Conservation (phyloP, 2,797 vertebrate species). For the Chromis chromis region DNA sequence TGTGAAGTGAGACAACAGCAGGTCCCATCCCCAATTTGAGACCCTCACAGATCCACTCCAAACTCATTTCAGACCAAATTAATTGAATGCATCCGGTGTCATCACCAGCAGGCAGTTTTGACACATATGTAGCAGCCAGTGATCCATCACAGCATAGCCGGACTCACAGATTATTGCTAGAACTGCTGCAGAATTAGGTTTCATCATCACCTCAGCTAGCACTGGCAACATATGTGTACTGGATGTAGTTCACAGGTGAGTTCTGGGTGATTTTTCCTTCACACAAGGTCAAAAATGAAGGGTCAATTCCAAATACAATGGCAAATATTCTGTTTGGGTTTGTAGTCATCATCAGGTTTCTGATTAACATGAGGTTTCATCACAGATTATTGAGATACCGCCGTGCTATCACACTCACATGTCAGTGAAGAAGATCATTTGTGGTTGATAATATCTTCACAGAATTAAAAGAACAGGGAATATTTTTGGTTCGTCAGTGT, state of each 20-base stretch:
- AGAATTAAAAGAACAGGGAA: too few relatives aligned
- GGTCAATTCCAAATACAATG: background rate
- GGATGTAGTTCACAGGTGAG: background rate
- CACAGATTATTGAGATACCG: too few relatives aligned
- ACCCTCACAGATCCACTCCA: slow-evolving; percentile 27
- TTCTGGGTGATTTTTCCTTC: background rate
- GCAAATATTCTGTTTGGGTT: background rate
- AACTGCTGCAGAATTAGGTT: background rate
- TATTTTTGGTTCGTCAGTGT: too few relatives aligned
- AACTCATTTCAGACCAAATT: slow-evolving; percentile 38
- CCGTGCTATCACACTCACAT: too few relatives aligned
- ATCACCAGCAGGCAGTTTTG: slow-evolving; percentile 2
- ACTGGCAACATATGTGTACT: background rate
- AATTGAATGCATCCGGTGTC: slow-evolving; percentile 22
- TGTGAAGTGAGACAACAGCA: slow-evolving; percentile 9
- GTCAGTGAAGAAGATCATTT: too few relatives aligned
- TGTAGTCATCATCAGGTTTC: background rate
- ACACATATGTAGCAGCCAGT: slow-evolving; percentile 10
- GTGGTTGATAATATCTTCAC: too few relatives aligned
- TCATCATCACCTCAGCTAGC: background rate
- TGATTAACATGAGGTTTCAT: background rate
- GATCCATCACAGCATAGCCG: background rate
- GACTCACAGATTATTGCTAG: background rate
- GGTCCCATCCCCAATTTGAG: slow-evolving; percentile 2
- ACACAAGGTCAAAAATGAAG: background rate